Evolutionary conservation across 2,797 vertebrate genomes (phyloP).

Genomic region (Protosalanx chinensis): DNA sequence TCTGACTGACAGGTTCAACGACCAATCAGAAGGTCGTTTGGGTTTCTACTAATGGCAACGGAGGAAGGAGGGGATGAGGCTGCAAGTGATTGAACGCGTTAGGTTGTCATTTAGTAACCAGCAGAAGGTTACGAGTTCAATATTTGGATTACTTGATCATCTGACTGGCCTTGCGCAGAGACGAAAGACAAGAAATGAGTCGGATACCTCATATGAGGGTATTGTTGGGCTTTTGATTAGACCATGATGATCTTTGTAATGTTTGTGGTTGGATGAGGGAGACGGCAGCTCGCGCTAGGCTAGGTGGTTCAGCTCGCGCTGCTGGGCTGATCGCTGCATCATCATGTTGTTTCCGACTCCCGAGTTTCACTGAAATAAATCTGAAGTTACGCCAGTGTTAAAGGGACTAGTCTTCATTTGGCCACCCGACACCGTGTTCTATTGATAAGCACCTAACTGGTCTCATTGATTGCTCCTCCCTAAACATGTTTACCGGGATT

Average conservation of each 20-base stretch:
- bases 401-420: slow-evolving; percentile 50
- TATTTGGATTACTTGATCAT: slow-evolving; percentile 60
- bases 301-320: slow-evolving; percentile 70
- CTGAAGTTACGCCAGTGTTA: slow-evolving; percentile 70
- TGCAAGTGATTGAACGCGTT: slow-evolving; percentile 53
- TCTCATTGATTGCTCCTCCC: slow-evolving; percentile 18
- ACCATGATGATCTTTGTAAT: slow-evolving; percentile 29
- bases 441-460: slow-evolving; percentile 36
- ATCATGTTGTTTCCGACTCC: slow-evolving; percentile 75
- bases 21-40: slow-evolving; percentile 61
- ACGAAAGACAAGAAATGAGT: slow-evolving; percentile 33
- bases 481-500: slow-evolving; percentile 34
- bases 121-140: slow-evolving; percentile 82
- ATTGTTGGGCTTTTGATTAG: slow-evolving; percentile 41
- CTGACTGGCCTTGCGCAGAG: slow-evolving; percentile 44
- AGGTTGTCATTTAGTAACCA: slow-evolving; percentile 76
- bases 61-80: slow-evolving; percentile 64
- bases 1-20: slow-evolving; percentile 53
- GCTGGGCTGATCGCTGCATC: slow-evolving; percentile 74
- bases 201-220: slow-evolving; percentile 27
- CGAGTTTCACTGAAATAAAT: slow-evolving; percentile 70
- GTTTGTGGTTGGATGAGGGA: slow-evolving; percentile 44
- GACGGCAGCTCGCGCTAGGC: slow-evolving; percentile 53
- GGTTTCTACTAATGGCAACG: slow-evolving; percentile 68
- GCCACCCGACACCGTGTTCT: slow-evolving; percentile 43